These are phyloP conservation scores for Pseudomugil tenellus DNA, from an alignment of 2,797 vertebrate genomes.

Conservation along the genomic window DNA sequence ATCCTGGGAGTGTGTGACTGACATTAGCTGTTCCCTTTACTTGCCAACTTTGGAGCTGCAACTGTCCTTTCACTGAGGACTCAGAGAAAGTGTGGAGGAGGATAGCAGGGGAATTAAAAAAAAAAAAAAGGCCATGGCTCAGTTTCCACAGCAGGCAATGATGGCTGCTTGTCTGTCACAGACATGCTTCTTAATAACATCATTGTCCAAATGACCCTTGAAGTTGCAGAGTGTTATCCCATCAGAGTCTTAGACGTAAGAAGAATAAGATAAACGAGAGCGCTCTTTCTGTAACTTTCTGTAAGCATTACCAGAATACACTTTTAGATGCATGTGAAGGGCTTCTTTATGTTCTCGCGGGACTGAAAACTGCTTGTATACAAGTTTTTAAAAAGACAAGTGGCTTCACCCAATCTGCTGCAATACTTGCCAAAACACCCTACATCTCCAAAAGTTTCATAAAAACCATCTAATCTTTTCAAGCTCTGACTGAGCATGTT, in stretches of 20 bases:
- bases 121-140: slow-evolving; percentile 33
- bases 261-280: slow-evolving; percentile 1
- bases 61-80: slow-evolving; percentile 49
- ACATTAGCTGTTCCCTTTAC: slow-evolving; percentile 47
- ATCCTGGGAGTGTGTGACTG: slow-evolving; percentile 61
- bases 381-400: no score
- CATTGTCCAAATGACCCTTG: slow-evolving; percentile 24
- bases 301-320: neutral
- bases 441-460: slow-evolving; percentile 12
- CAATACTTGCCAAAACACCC: neutral
- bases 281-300: neutral
- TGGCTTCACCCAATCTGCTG: neutral
- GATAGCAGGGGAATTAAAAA: slow-evolving; percentile 36
- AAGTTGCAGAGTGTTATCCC: slow-evolving; percentile 13
- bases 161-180: slow-evolving; percentile 10
- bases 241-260: neutral
- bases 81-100: slow-evolving; percentile 13
- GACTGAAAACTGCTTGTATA: no score
- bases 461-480: slow-evolving; percentile 32
- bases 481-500: slow-evolving; percentile 45
- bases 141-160: slow-evolving; percentile 19
- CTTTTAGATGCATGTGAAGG: neutral
- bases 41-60: slow-evolving; percentile 47
- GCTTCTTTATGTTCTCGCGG: neutral
- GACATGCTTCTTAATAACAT: slow-evolving; percentile 22